These are phyloP conservation scores for Atrina japonica DNA, from an alignment of 2,888 invertebrate species.

Conservation along the genomic window DNA sequence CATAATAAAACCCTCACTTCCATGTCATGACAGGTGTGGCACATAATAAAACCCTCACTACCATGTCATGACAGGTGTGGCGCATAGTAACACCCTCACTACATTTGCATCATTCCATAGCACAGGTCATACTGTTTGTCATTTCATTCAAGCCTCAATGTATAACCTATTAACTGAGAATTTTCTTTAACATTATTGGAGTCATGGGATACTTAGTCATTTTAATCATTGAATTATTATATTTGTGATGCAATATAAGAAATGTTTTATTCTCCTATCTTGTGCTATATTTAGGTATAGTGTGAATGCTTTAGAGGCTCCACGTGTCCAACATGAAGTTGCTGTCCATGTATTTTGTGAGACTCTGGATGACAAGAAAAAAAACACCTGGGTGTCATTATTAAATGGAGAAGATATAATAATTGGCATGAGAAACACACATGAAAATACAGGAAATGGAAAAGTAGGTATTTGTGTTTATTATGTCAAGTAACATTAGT, in stretches of 20 bases:
- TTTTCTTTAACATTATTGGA: no score
- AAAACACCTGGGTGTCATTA: neutral
- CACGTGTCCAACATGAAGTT: constrained; percentile 10
- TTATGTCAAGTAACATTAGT: constrained; percentile 2
- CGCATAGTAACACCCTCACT: no score
- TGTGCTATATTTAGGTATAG: constrained; percentile 9
- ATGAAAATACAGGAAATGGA: neutral
- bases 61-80: no score
- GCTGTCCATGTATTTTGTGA: constrained; percentile 5
- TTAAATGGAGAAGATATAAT: neutral
- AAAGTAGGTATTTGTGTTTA: neutral
- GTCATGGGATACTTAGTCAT: no score
- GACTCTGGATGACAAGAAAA: neutral
- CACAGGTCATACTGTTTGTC: no score
- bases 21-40: no score
- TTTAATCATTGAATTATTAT: no score
- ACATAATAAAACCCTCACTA: no score
- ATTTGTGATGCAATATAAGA: neutral
- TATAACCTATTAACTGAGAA: no score
- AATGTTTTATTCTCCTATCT: neutral
- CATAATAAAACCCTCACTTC: no score
- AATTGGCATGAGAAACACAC: neutral
- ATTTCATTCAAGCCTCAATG: no score
- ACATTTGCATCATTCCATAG: no score
- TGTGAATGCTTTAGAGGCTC: constrained; percentile 13